Evolutionary conservation across 2,797 vertebrate species (phyloP), one percentile per base, ranked within the genome.

Genomic region (Siniperca scherzeri): DNA sequence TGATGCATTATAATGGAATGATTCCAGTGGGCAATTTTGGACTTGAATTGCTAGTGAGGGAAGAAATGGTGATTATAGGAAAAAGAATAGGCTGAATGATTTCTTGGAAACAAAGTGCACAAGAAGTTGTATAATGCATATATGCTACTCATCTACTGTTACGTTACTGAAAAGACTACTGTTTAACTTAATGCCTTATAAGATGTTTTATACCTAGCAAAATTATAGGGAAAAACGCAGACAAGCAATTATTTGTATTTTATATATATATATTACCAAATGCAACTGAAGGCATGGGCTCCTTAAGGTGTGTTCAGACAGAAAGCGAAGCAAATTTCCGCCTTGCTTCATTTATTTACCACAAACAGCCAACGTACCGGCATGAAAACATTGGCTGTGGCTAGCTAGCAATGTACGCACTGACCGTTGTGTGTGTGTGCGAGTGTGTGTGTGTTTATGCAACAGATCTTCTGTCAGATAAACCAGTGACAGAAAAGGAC

Each of bases 11-110:
- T 70, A 57, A 83, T 42, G 71, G 68, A 70, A 82, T 53, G 38
- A 78, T 64, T 87, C 60, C 75, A 75, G 53, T 30, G 70, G 70
- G 61, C 59, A 62, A 76, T 75, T 85, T 77, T 55, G 7, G 19
- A 80, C 22, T 62, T 61, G 50, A 81, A 76, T 74, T 81, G 70
- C 75, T 53, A 55, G 53, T 36, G 38, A 44, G 13, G 57, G 50
- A 67, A 68, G 16, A 82, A 70, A 78, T 80, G 42, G 59, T 75
- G n/a, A 77, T 74, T 56, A 48, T 22, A 71, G 52, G 70, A 55
- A 69, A 62, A 74, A 78, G 53, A 84, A 60, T 11, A 40, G n/a
- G 36, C 30, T 36, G 40, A 48, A 33, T 14, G 7, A 68, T n/a
- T 77, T 77, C 0, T 42, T 50, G 30, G 36, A 50, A 55, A 46